Conservation (phyloP, 1,140 invertebrate genomes). For the Cataglyphis hispanica region DNA sequence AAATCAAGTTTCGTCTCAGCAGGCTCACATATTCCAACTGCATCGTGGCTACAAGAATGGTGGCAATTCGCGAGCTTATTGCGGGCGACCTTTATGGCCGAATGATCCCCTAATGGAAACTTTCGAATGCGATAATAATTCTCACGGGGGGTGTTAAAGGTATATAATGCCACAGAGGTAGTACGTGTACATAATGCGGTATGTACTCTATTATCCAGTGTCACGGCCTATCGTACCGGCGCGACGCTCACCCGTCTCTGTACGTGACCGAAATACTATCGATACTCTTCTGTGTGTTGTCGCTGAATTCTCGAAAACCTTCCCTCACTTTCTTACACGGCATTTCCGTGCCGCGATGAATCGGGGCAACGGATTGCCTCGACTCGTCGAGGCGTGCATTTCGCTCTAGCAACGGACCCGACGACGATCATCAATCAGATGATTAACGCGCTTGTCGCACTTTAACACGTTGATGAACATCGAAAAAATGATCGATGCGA, state of each 20-base stretch:
- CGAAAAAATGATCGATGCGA: slow-evolving; percentile 39
- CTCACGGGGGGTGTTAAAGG: slow-evolving; percentile 49
- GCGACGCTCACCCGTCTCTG: slow-evolving; percentile 18
- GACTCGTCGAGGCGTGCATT: slow-evolving; percentile 2
- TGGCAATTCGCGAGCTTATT: slow-evolving; percentile 55
- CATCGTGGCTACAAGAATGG: slow-evolving; percentile 55
- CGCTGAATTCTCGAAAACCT: slow-evolving; percentile 40
- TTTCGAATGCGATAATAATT: slow-evolving; percentile 63
- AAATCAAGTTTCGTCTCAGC: slow-evolving; percentile 48
- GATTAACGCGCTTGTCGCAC: slow-evolving; percentile 44
- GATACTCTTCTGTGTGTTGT: slow-evolving; percentile 49
- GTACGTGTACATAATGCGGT: slow-evolving; percentile 65
- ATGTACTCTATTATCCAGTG: slow-evolving; percentile 67
- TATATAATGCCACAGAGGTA: slow-evolving; percentile 36
- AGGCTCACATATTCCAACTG: slow-evolving; percentile 52
- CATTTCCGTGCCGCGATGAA: slow-evolving; percentile 36
- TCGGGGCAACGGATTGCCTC: slow-evolving; percentile 28
- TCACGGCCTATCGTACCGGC: slow-evolving; percentile 41
- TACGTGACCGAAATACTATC: slow-evolving; percentile 72
- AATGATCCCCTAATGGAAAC: slow-evolving; percentile 53
- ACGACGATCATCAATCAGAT: slow-evolving; percentile 41
- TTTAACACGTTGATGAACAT: slow-evolving; percentile 44
- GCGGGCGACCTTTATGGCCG: slow-evolving; percentile 43
- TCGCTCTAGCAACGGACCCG: neutral
- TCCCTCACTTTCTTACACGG: slow-evolving; percentile 49